These are phyloP conservation scores for Piaya cayana DNA, from an alignment of 2,113 vertebrate genomes.

Conservation along the genomic window DNA sequence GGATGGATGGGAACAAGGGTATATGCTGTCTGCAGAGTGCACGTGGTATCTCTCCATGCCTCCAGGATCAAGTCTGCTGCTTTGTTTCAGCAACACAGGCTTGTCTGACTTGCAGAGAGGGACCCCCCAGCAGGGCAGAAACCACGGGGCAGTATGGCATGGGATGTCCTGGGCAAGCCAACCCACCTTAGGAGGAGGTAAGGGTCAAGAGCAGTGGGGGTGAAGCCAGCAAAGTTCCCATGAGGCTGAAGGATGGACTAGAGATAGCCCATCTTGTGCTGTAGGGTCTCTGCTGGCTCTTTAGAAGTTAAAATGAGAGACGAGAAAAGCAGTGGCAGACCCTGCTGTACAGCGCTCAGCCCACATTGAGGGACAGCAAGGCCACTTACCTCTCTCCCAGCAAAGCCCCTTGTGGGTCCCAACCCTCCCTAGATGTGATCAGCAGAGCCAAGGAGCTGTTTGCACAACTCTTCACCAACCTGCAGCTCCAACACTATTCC, in stretches of 20 bases:
- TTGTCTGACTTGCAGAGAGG: not conserved
- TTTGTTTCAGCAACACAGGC: not conserved
- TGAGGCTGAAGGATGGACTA: no score
- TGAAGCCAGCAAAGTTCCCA: no score
- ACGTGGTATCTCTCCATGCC: not conserved
- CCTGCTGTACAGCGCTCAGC: not conserved
- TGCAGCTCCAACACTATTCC: not conserved
- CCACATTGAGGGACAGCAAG: not conserved
- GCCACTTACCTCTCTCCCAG: not conserved
- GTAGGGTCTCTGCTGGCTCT: no score
- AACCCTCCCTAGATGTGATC: accelerated
- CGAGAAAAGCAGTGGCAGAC: no score
- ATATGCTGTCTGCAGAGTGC: not conserved
- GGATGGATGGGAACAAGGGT: not conserved
- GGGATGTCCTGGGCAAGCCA: not conserved
- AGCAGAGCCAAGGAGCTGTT: not conserved
- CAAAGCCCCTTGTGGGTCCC: not conserved
- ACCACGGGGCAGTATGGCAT: not conserved
- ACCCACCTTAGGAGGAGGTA: not conserved
- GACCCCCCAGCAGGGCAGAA: not conserved
- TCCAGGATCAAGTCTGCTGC: not conserved
- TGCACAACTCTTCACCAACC: not conserved
- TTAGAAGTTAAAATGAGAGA: no score
- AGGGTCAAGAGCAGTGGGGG: not conserved
- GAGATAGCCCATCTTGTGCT: no score